phyloP scores from a whole-genome alignment of 2,113 vertebrate species.

The Prunella fulvescens region DNA sequence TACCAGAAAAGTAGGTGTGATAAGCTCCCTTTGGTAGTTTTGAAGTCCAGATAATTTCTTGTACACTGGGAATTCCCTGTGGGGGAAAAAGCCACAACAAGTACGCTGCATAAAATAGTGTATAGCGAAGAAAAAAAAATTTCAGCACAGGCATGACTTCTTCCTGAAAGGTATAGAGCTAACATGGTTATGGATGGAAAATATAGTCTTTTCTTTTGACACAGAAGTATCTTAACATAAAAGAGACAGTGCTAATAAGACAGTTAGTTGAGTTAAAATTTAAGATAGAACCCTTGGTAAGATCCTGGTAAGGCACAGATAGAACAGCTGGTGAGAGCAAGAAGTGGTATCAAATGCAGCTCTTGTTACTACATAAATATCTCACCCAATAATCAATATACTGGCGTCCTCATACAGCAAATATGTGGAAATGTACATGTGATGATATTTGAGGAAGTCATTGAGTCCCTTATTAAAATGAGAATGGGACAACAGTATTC shows the following conservation, averaged over 20 bases:
- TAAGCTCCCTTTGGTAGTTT: neutral
- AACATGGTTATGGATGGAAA: neutral
- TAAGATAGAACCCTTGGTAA: neutral
- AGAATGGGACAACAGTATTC: rapidly evolving
- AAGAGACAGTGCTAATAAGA: neutral
- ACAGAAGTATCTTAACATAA: neutral
- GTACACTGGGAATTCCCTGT: neutral
- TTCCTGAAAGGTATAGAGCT: neutral
- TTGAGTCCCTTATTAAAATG: neutral
- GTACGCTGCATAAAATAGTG: neutral
- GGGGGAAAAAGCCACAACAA: neutral
- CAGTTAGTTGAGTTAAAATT: neutral
- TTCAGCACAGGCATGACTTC: neutral
- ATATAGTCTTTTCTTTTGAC: neutral
- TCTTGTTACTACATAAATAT: neutral
- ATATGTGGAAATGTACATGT: neutral
- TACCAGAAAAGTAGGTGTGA: neutral
- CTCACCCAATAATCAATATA: neutral
- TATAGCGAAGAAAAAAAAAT: rapidly evolving
- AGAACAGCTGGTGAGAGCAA: neutral
- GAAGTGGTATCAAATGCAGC: neutral
- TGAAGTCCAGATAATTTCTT: neutral
- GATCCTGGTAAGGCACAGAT: neutral
- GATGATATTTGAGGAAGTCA: neutral
- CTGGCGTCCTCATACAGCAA: neutral